Conservation (phyloP, 2,797 vertebrate species). For the Eremophila alpestris region DNA sequence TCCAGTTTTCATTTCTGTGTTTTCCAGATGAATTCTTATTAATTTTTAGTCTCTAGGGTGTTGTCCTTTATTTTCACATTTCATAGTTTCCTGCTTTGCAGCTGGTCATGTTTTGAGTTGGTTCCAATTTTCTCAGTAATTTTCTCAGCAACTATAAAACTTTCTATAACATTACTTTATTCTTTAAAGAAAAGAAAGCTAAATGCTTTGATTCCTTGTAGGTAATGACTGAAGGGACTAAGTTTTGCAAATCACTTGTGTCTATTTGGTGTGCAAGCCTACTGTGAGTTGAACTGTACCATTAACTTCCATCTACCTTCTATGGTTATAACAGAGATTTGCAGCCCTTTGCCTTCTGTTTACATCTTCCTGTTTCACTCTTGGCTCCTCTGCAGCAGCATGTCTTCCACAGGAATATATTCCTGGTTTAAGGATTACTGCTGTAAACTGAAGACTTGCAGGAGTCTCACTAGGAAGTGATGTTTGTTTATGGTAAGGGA, state of each 20-base stretch:
- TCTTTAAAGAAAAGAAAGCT: background rate
- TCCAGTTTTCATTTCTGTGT: background rate
- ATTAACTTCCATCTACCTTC: background rate
- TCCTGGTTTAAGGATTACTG: background rate
- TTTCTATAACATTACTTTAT: background rate
- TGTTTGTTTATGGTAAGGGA: background rate
- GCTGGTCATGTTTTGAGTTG: background rate
- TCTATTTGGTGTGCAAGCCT: background rate
- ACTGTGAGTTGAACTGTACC: background rate
- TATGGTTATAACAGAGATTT: background rate
- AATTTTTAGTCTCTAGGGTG: background rate
- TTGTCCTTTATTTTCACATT: background rate
- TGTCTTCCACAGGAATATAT: background rate
- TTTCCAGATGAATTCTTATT: background rate
- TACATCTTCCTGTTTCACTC: background rate
- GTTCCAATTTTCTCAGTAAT: background rate
- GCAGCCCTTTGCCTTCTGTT: background rate
- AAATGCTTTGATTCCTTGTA: background rate
- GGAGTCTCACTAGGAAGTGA: background rate
- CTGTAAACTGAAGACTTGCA: background rate
- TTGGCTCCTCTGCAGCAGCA: background rate
- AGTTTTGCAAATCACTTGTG: background rate
- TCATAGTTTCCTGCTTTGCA: background rate
- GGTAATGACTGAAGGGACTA: background rate
- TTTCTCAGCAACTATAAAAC: background rate